phyloP scores from a whole-genome alignment of 2,888 invertebrate genomes.

The Oasisia sp. region DNA sequence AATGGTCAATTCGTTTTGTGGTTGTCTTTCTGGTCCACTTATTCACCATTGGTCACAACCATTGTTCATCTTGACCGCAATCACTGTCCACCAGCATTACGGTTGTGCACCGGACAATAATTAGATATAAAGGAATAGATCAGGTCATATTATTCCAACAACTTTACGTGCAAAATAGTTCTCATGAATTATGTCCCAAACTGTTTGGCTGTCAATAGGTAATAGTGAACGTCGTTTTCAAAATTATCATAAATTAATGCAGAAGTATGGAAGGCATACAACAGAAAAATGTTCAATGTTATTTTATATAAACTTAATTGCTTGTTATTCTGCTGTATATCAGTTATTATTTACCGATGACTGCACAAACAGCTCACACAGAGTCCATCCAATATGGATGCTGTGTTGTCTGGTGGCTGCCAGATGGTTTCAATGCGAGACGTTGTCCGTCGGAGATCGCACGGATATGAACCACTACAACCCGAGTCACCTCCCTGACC shows the following conservation, averaged over 20 bases:
- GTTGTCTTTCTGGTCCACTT: background rate
- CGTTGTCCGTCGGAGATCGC: background rate
- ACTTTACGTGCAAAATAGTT: background rate
- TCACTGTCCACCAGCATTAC: background rate
- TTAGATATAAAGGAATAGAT: background rate
- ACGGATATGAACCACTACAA: slow-evolving; percentile 1
- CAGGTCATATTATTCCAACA: background rate
- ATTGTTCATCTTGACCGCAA: background rate
- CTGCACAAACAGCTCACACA: background rate
- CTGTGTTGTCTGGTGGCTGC: background rate
- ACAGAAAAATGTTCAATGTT: background rate
- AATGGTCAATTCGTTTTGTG: background rate
- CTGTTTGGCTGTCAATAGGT: background rate
- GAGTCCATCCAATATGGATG: background rate
- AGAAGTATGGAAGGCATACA: background rate
- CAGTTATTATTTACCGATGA: background rate
- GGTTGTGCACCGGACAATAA: background rate
- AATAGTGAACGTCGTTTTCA: background rate
- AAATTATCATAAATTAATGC: background rate
- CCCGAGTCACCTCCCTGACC: background rate
- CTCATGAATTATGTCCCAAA: background rate
- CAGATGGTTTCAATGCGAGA: background rate
- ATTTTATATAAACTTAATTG: background rate
- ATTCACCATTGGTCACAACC: background rate
- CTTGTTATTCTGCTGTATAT: background rate